These are phyloP conservation scores for Psilopsiagon aurifrons DNA, from an alignment of 2,113 vertebrate species.

Conservation along the genomic window DNA sequence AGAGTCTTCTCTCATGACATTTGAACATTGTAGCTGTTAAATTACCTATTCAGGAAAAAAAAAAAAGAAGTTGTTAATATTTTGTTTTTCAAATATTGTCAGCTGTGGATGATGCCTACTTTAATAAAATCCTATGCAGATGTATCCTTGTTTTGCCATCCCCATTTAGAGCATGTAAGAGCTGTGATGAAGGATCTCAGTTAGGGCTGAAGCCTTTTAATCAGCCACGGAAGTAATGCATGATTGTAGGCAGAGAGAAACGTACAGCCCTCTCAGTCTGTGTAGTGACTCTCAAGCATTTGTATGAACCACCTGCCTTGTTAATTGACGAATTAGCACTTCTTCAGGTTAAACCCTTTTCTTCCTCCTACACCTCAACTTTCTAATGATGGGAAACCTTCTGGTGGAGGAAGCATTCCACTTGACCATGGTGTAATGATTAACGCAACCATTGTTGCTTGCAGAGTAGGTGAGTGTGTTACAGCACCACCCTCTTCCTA, in stretches of 20 bases:
- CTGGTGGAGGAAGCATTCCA: not conserved
- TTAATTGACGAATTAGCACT: not conserved
- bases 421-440: not conserved
- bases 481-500: accelerated
- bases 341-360: not conserved
- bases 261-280: not conserved
- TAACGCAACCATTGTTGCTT: accelerated
- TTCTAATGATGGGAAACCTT: not conserved
- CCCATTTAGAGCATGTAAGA: not conserved
- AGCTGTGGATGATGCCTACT: constrained; percentile 13
- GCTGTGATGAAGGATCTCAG: not conserved
- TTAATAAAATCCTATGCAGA: constrained; percentile 53
- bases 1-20: not conserved
- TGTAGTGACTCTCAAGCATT: not conserved
- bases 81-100: constrained; percentile 34
- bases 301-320: not conserved
- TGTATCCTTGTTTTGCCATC: not conserved
- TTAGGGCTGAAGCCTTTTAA: not conserved
- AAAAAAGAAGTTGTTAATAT: not conserved
- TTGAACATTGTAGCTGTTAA: not conserved
- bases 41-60: not conserved
- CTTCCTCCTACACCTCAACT: not conserved
- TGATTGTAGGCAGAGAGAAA: not conserved
- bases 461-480: not conserved
- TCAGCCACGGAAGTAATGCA: not conserved